phyloP scores from a whole-genome alignment of 35 echinoderm and acorn worm species.

The Anneissia japonica region DNA sequence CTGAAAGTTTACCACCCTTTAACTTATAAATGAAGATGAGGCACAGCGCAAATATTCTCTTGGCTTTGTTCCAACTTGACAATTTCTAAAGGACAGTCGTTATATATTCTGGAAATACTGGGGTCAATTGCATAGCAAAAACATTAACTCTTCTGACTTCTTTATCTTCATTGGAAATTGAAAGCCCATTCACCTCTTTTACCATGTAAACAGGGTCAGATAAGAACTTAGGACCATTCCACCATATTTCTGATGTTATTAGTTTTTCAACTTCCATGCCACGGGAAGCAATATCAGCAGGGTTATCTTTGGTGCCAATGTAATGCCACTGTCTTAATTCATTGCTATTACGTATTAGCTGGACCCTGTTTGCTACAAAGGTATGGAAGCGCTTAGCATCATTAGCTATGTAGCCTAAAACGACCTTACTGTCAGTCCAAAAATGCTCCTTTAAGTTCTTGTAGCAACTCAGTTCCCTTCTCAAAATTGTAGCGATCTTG shows the following conservation, averaged over 20 bases:
- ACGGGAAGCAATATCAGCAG: constrained; percentile 36
- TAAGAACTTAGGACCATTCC: constrained; percentile 7
- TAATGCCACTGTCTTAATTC: constrained; percentile 43
- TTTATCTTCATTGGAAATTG: no score
- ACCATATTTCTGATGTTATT: not conserved
- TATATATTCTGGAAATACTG: not conserved
- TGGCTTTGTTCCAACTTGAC: no score
- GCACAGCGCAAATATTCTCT: no score
- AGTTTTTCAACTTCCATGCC: not conserved
- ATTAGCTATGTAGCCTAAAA: constrained; percentile 60
- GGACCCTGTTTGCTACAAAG: constrained; percentile 52
- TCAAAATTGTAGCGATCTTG: constrained; percentile 10
- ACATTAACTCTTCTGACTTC: no score
- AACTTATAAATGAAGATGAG: no score
- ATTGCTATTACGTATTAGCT: constrained; percentile 24
- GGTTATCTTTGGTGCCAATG: constrained; percentile 27
- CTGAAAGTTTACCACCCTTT: not conserved
- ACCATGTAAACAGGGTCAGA: no score
- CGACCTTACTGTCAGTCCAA: constrained; percentile 59
- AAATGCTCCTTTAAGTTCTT: constrained; percentile 18
- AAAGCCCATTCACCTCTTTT: no score
- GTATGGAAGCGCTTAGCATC: constrained; percentile 42
- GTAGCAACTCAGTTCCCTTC: no score
- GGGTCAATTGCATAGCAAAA: no score
- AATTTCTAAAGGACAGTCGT: no score